phyloP scores from a whole-genome alignment of 2,797 vertebrate species.

The Avahi laniger region DNA sequence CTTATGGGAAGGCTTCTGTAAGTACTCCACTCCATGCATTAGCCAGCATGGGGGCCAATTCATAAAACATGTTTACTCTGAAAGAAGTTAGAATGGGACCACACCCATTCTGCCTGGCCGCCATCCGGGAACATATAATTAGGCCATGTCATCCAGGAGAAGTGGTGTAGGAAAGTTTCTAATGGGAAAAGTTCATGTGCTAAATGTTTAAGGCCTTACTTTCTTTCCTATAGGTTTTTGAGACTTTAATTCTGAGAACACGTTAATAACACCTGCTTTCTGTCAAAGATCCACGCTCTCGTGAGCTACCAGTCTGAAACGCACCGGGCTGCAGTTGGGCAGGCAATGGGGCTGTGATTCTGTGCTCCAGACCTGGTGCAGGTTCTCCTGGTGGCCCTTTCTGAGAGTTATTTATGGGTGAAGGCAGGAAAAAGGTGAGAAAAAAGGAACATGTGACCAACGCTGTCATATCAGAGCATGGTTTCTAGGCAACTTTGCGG shows the following conservation, averaged over 20 bases:
- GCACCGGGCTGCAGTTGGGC: background rate
- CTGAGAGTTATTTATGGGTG: background rate
- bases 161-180: constrained; percentile 47
- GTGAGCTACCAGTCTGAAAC: background rate
- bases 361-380: background rate
- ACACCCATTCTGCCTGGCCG: constrained; percentile 35
- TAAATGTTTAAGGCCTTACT: constrained; percentile 34
- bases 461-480: background rate
- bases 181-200: constrained; percentile 29
- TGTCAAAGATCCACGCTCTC: background rate
- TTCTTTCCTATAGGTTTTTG: constrained; percentile 42
- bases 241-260: constrained; percentile 44
- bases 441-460: background rate
- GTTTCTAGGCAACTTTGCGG: constrained; percentile 28
- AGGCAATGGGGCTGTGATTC: background rate
- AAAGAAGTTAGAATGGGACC: constrained; percentile 39
- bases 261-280: background rate
- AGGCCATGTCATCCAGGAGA: constrained; percentile 54
- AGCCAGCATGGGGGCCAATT: background rate
- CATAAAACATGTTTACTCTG: constrained; percentile 41
- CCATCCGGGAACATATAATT: constrained; percentile 54
- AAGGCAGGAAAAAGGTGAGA: background rate
- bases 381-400: background rate
- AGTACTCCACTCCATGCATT: background rate
- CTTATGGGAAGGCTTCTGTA: background rate